phyloP scores from a whole-genome alignment of 2,797 vertebrate genomes.

The Pseudochaenichthys georgianus region DNA sequence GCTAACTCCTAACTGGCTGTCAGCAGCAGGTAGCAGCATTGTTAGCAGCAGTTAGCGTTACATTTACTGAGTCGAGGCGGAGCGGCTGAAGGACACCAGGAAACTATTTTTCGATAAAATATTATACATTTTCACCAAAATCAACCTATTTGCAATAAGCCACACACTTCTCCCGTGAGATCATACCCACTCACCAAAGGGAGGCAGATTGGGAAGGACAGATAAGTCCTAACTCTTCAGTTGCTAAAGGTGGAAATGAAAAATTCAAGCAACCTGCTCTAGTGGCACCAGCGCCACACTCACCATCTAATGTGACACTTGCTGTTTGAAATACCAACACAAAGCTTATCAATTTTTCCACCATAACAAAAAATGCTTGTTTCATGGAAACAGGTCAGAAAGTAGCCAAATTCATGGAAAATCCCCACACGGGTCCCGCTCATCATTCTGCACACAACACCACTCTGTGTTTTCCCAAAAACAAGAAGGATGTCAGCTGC shows the following conservation, averaged over 20 bases:
- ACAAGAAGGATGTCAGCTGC: constrained; percentile 50
- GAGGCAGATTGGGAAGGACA: too few relatives aligned
- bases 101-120: too few relatives aligned
- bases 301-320: constrained; percentile 76
- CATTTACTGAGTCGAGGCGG: too few relatives aligned
- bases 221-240: background rate
- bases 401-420: constrained; percentile 79
- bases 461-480: constrained; percentile 72
- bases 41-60: too few relatives aligned
- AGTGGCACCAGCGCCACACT: constrained; percentile 29
- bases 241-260: background rate
- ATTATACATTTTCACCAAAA: too few relatives aligned
- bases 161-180: too few relatives aligned
- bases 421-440: constrained; percentile 55
- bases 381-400: constrained; percentile 67
- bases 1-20: too few relatives aligned
- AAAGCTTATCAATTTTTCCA: constrained; percentile 77
- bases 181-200: too few relatives aligned
- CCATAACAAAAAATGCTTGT: constrained; percentile 64
- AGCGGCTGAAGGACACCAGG: too few relatives aligned
- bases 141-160: too few relatives aligned
- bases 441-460: constrained; percentile 25
- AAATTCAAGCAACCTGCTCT: constrained; percentile 29
- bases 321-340: constrained; percentile 83
- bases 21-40: too few relatives aligned